Conservation (phyloP, 2,797 vertebrate genomes). For the Poecilia gillii region DNA sequence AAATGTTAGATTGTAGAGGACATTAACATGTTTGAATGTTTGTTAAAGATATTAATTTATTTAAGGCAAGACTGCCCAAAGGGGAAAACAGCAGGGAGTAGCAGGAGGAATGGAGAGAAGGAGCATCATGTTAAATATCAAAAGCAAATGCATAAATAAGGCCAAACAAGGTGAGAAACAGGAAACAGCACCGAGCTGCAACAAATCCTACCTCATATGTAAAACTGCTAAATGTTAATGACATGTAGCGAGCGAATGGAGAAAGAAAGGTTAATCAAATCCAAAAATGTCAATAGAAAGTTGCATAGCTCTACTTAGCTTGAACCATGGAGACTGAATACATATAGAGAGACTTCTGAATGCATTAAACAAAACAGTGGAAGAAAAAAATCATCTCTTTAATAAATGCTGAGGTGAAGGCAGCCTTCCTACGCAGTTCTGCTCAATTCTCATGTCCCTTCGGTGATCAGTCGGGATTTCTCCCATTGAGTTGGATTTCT, state of each 20-base stretch:
- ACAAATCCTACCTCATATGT: neutral
- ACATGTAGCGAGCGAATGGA: constrained; percentile 8
- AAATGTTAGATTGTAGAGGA: constrained; percentile 28
- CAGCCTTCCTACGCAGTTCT: neutral
- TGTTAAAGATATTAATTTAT: constrained; percentile 40
- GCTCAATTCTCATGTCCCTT: no score
- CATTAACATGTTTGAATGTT: constrained; percentile 52
- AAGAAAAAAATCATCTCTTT: constrained; percentile 1
- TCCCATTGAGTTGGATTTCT: no score
- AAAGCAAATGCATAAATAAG: constrained; percentile 6
- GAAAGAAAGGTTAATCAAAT: constrained; percentile 22
- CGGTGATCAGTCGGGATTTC: no score
- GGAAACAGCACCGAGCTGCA: neutral
- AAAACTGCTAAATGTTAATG: constrained; percentile 24
- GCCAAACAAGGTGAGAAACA: constrained; percentile 10
- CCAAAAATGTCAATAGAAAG: constrained; percentile 16
- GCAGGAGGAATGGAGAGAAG: constrained; percentile 5
- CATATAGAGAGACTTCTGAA: constrained; percentile 6
- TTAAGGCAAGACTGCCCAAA: constrained; percentile 30
- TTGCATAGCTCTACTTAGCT: neutral
- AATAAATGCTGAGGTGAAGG: neutral
- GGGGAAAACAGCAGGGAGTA: constrained; percentile 26
- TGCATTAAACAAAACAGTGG: constrained; percentile 3
- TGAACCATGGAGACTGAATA: neutral
- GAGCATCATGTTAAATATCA: constrained; percentile 13